Base-by-base conservation (phyloP, 2,797 vertebrate species). In the Acipenser transmontanus region DNA sequence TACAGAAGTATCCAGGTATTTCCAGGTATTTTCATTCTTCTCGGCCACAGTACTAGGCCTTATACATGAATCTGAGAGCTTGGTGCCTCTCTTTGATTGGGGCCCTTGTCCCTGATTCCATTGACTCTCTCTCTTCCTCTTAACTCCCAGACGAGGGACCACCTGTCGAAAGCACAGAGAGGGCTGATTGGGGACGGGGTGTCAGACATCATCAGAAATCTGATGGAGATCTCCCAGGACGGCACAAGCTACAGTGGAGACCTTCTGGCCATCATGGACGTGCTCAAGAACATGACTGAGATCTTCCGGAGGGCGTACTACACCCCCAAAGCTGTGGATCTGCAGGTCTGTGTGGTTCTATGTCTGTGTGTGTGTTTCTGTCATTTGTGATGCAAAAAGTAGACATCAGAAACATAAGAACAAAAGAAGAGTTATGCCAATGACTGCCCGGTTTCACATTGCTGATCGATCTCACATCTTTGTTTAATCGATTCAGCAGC, bases 231-330 rank as follows among this genome's bases (percentile, higher is more conserved):
- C 4, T 97, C 96, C 56, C 95, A 95, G 66, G 96, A 98, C 3
- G 96, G 96, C 2, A 94, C 95, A 68, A 98, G 95, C 82, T 99
- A 99, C 84, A 99, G 97, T 0, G 97, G 97, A 2, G 97, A 99
- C 73, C 83, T 99, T 63, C 78, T 98, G 57, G 95, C 96, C 67
- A 94, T 95, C 63, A 82, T 99, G 1, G 95, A 99, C 0, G 78
- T 98, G 50, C 82, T 99, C 73, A 94, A 93, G 85, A 99, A 99
- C 76, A 84, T 99, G 93, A 99, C 97, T 0, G 95, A 98, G 87
- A 98, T 98, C 80, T 98, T 99, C 87, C 89, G 96, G 17, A 91
- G 95, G 76, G 91, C 93, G 0, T 96, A 98, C 71, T 91, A 98
- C 72, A 98, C 91, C 74, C 96, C 95, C 1, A 94, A 87, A 9